Evolutionary conservation across 2,113 vertebrate species (phyloP).

Genomic region (Vombatus ursinus): DNA sequence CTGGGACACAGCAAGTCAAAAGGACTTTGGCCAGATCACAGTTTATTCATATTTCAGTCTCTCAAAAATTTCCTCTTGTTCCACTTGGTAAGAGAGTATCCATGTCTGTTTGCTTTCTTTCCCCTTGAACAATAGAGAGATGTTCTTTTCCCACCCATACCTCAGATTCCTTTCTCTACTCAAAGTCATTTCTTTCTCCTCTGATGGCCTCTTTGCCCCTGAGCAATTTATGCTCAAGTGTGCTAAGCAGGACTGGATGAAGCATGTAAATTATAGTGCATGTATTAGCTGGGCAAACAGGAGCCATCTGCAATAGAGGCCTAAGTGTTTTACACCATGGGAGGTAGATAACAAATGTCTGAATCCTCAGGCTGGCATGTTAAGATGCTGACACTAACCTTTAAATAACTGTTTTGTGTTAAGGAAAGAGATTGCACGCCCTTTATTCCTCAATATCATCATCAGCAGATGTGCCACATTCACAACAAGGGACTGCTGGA

Average conservation of each 20-base stretch:
- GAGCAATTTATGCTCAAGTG: not conserved
- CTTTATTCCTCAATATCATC: too few species aligned
- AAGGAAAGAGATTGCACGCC: too few species aligned
- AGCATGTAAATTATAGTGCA: not conserved
- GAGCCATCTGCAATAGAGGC: fast-evolving
- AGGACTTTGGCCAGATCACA: not conserved
- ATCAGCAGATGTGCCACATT: not conserved
- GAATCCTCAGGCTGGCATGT: too few species aligned
- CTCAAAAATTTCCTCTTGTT: not conserved
- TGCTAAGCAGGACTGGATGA: fast-evolving
- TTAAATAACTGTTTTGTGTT: not conserved
- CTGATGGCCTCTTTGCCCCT: not conserved
- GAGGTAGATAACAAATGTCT: fast-evolving
- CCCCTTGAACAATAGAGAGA: not conserved
- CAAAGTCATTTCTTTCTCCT: not conserved
- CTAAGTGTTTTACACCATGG: not conserved
- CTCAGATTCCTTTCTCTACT: not conserved
- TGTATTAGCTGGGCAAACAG: fast-evolving
- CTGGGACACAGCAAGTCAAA: not conserved
- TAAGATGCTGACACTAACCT: too few species aligned
- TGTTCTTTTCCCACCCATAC: not conserved
- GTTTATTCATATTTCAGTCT: not conserved
- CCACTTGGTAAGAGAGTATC: not conserved
- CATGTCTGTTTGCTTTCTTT: not conserved
- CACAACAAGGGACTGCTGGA: too few species aligned